Base-by-base conservation (phyloP, 2,797 vertebrate genomes). In the Hyperoplus immaculatus region DNA sequence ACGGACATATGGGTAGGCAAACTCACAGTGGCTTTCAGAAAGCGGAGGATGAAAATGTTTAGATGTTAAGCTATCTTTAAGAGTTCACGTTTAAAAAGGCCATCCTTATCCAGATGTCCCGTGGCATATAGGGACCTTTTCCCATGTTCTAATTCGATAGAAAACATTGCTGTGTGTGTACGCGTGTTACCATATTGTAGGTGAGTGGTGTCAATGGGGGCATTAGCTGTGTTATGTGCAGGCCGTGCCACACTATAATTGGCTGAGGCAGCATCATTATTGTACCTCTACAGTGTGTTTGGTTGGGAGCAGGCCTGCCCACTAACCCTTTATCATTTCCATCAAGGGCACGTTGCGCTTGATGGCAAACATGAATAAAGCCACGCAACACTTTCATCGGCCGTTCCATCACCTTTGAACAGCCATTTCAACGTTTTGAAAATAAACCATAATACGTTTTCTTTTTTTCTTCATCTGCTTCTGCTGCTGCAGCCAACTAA, bases 281-380 rank as follows among this genome's bases (percentile, higher is more conserved):
- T 81, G 55, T 41, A 61, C 50, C 29, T 62, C 51, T 41, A 56
- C 72, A 41, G 62, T 66, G 38, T 69, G 81, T 77, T 29, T 72
- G 56, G 74, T 81, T 78, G 67, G 18, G 38, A 68, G 83, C 74
- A 64, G 68, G 77, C 72, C 86, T 75, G 82, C 75, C 74, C 66
- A 54, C 83, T 49, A 79, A 73, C 75, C 75, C 69, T 78, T 75
- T 57, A 83, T 82, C 73, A 74, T 75, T 72, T 76, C 69, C 72
- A 84, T 90, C 82, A 88, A 79, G 62, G 51, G 55, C 70, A 57
- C 12, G 18, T 69, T 77, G 62, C 18, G 72, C 75, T 85, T 88
- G 76, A 88, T 76, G 80, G 72, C 60, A 54, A 81, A 86, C 77
- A 82, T 81, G 72, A 91, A 84, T 76, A 84, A 29, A 73, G 60